Percentiles rank a stretch among this genome's conserved stretches.
phyloP scores from a whole-genome alignment of 2,113 vertebrate genomes.

The Cervus canadensis region DNA sequence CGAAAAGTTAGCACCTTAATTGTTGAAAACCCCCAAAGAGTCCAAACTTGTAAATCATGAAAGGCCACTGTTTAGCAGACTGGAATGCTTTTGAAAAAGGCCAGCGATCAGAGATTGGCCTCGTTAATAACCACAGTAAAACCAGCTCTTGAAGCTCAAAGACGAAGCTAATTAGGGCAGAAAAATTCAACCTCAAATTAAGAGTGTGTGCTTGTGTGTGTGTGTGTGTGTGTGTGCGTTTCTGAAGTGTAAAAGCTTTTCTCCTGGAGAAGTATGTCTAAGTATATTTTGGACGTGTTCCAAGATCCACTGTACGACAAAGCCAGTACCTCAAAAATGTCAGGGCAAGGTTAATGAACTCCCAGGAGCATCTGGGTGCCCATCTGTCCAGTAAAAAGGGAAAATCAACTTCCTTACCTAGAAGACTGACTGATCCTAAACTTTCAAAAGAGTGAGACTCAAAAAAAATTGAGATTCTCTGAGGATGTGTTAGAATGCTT shows the following conservation, averaged over 20 bases:
- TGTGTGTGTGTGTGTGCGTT: slow-evolving; percentile 21
- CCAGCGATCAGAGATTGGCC: slow-evolving; percentile 75
- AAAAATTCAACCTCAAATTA: slow-evolving; percentile 79
- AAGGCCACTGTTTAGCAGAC: slow-evolving; percentile 76
- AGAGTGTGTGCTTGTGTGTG: slow-evolving; percentile 48
- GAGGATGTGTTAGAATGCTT: not conserved
- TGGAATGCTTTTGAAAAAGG: slow-evolving; percentile 71
- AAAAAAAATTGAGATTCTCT: not conserved
- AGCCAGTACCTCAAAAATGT: slow-evolving; percentile 60
- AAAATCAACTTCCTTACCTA: slow-evolving; percentile 32
- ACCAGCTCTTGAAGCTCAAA: slow-evolving; percentile 76
- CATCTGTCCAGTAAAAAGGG: slow-evolving; percentile 51
- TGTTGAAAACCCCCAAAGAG: slow-evolving; percentile 78
- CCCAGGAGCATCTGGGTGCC: slow-evolving; percentile 39
- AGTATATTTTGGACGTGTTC: slow-evolving; percentile 76
- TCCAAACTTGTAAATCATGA: slow-evolving; percentile 79
- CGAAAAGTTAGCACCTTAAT: slow-evolving; percentile 71
- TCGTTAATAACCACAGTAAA: slow-evolving; percentile 78
- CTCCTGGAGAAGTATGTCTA: slow-evolving; percentile 75
- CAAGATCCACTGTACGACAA: slow-evolving; percentile 74
- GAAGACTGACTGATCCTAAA: not conserved
- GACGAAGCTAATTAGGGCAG: slow-evolving; percentile 81
- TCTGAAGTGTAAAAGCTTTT: slow-evolving; percentile 70
- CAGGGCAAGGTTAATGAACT: slow-evolving; percentile 67
- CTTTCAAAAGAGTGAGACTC: not conserved